Conservation (phyloP, 2,113 vertebrate species). For the Centropus unirufus region DNA sequence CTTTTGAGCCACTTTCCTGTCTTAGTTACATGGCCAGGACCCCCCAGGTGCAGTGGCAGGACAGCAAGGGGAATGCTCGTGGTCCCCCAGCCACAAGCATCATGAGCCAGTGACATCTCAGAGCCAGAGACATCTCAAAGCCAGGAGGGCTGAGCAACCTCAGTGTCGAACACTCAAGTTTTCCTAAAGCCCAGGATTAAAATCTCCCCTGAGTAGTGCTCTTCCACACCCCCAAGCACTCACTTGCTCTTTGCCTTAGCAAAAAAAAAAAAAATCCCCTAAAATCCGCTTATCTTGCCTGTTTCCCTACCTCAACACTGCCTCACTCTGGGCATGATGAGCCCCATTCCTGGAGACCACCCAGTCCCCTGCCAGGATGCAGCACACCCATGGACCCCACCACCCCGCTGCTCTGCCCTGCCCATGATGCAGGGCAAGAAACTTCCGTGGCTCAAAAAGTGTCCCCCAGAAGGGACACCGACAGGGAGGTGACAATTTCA, state of each 20-base stretch:
- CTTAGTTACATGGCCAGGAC: not conserved
- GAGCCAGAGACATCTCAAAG: fast-evolving
- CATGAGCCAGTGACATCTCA: fast-evolving
- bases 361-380: not conserved
- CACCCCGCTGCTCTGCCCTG: not conserved
- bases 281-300: not conserved
- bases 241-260: not conserved
- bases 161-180: not conserved
- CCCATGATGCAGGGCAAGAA: not conserved
- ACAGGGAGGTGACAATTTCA: not conserved
- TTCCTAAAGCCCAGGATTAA: not conserved
- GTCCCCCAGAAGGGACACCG: not conserved
- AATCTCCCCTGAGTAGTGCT: not conserved
- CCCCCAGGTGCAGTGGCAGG: not conserved
- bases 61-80: fast-evolving
- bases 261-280: not conserved
- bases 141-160: not conserved
- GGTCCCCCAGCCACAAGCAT: fast-evolving
- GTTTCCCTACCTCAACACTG: not conserved
- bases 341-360: not conserved
- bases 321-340: fast-evolving
- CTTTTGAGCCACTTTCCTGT: fast-evolving
- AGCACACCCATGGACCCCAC: not conserved
- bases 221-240: not conserved
- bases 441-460: not conserved